phyloP scores from a whole-genome alignment of 2,797 vertebrate species.

The Enteromius trimaculatus region DNA sequence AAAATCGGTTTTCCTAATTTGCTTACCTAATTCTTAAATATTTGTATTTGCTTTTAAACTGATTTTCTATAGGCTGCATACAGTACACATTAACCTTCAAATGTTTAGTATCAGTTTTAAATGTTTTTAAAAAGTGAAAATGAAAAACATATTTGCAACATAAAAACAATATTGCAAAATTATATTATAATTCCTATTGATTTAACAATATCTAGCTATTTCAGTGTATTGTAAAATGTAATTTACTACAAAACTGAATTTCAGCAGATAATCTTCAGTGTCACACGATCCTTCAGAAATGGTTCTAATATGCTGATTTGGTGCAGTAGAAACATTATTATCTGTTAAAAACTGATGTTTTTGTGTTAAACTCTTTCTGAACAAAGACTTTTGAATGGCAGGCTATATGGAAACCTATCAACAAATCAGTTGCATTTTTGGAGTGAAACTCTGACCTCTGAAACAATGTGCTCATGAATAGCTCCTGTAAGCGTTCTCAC shows the following conservation, averaged over 20 bases:
- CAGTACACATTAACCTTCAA: background rate
- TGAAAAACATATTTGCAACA: too few species aligned
- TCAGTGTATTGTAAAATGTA: background rate
- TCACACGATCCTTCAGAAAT: conserved; percentile 7
- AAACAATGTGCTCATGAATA: background rate
- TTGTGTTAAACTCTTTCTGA: background rate
- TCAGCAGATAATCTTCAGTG: background rate
- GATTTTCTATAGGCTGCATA: background rate
- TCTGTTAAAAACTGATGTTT: background rate
- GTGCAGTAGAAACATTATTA: background rate
- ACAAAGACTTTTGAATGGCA: background rate
- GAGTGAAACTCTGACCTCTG: background rate
- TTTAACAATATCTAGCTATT: background rate
- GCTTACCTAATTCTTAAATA: background rate
- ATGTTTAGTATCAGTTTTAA: background rate
- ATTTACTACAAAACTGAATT: background rate
- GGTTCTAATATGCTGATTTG: background rate
- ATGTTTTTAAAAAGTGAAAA: background rate
- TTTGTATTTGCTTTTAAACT: background rate
- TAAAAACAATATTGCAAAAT: background rate
- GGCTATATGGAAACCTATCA: background rate
- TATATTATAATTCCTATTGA: background rate
- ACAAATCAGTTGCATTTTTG: background rate
- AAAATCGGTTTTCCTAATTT: background rate
- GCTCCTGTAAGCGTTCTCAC: background rate